A percentile compares a stretch with the other conserved stretches of the same genome.
phyloP scores from a whole-genome alignment of 2,113 vertebrate species.

The Caloenas nicobarica region DNA sequence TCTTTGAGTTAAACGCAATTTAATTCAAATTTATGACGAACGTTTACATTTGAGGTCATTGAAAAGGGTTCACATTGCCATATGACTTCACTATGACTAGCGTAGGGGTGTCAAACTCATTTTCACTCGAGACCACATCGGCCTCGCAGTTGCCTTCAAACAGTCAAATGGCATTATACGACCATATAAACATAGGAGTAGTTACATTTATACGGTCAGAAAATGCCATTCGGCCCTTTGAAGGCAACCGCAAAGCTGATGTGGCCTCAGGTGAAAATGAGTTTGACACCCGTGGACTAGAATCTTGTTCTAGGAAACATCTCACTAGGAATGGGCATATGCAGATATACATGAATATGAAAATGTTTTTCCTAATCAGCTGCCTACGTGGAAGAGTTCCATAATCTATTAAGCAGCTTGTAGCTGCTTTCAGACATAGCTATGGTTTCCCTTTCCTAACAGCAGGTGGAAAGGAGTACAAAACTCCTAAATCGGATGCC shows the following conservation, averaged over 20 bases:
- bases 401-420: neutral
- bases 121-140: too few relatives aligned
- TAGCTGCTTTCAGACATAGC: neutral
- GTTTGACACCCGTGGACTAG: neutral
- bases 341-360: neutral
- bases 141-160: too few relatives aligned
- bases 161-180: too few relatives aligned
- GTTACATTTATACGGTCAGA: too few relatives aligned
- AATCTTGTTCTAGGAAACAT: neutral
- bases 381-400: neutral
- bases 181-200: too few relatives aligned
- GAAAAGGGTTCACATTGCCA: neutral
- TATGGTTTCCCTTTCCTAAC: neutral
- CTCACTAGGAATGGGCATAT: neutral
- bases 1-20: neutral
- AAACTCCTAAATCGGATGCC: neutral
- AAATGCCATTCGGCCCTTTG: too few relatives aligned
- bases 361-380: neutral
- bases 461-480: neutral
- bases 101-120: too few relatives aligned
- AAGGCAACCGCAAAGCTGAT: too few relatives aligned
- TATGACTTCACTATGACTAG: neutral
- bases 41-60: neutral
- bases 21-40: conserved; percentile 8
- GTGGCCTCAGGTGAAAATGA: too few relatives aligned